Conservation (phyloP, 2,113 vertebrate genomes). For the Oriolus oriolus region DNA sequence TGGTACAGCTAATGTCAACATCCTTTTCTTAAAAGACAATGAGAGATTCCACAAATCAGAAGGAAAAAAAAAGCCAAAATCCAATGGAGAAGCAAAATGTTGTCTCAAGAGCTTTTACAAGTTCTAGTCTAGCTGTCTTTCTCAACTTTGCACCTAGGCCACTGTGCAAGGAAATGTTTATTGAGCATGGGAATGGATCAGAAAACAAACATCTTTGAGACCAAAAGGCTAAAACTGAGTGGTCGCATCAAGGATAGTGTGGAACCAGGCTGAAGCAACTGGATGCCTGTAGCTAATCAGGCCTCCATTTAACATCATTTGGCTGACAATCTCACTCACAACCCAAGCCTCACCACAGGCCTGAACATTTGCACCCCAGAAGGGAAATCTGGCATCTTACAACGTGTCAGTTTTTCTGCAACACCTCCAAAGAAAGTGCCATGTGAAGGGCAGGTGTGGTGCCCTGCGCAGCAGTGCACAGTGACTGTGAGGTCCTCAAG, state of each 20-base stretch:
- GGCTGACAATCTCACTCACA: not conserved
- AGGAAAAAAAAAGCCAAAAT: accelerated
- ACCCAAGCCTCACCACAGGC: not conserved
- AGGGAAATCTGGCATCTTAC: not conserved
- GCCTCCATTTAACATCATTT: not conserved
- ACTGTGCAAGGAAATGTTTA: not conserved
- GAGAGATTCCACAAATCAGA: not conserved
- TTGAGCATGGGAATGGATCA: accelerated
- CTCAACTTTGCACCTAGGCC: not conserved
- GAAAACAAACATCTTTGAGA: not conserved
- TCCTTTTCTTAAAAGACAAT: not conserved
- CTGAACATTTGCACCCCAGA: not conserved
- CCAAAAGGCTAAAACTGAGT: not conserved
- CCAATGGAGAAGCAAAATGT: not conserved
- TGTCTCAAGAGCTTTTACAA: not conserved
- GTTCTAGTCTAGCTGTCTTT: not conserved
- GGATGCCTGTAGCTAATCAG: not conserved
- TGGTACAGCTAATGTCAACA: not conserved
- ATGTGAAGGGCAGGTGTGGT: not conserved
- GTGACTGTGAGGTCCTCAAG: not conserved
- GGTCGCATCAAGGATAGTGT: not conserved
- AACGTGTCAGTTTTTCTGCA: not conserved
- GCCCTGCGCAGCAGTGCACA: not conserved
- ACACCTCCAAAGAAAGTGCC: not conserved
- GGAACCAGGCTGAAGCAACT: not conserved